Conservation (phyloP, 2,888 invertebrate species). For the Microdon myrmicae region DNA sequence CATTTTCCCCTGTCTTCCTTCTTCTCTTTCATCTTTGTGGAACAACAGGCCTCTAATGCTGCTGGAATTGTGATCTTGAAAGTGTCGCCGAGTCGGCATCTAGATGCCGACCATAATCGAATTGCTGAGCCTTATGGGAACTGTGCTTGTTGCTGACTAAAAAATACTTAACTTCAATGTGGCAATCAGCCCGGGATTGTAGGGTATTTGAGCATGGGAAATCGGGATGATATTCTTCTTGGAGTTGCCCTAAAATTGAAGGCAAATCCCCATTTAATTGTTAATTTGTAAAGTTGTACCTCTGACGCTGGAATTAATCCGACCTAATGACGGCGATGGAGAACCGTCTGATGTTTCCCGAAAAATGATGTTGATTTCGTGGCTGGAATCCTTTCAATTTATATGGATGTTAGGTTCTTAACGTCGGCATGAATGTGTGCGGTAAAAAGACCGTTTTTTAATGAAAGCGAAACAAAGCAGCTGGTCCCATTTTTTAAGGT, state of each 20-base stretch:
- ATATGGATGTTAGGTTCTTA: too few relatives aligned
- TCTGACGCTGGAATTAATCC: constrained; percentile 42
- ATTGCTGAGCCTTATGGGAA: too few relatives aligned
- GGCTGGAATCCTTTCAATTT: constrained; percentile 17
- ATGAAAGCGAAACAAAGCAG: constrained; percentile 22
- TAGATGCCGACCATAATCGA: too few relatives aligned
- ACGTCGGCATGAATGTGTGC: too few relatives aligned
- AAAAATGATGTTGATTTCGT: constrained; percentile 10
- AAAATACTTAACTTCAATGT: constrained; percentile 41
- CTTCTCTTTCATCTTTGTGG: constrained; percentile 6
- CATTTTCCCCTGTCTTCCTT: not conserved
- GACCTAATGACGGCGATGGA: constrained; percentile 28
- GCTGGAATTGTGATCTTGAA: not conserved
- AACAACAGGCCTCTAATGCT: constrained; percentile 15
- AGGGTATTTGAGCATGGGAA: constrained; percentile 12
- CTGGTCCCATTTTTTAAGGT: constrained; percentile 16
- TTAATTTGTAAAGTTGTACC: constrained; percentile 51
- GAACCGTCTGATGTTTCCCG: constrained; percentile 1
- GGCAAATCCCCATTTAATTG: constrained; percentile 48
- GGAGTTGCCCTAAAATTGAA: constrained; percentile 12
- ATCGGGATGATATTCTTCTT: constrained; percentile 17
- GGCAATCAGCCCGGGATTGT: constrained; percentile 44
- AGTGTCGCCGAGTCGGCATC: constrained; percentile 4
- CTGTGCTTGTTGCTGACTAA: constrained; percentile 38
- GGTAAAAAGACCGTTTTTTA: constrained; percentile 1